phyloP scores from a whole-genome alignment of 92 coral and sea anemone genomes.

The Parazoanthus darwini region DNA sequence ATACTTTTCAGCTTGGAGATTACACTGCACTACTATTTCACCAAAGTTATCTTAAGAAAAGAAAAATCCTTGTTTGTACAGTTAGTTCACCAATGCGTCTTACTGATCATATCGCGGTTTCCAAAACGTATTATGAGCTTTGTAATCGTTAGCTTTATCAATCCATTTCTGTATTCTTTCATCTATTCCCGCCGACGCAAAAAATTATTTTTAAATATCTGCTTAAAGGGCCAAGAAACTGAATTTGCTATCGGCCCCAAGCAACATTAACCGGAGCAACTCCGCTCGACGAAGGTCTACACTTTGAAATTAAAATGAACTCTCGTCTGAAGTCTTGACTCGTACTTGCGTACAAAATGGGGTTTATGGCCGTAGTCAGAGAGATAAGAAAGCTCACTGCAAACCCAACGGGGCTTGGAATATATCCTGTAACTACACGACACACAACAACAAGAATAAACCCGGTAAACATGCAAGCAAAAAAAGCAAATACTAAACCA shows the following conservation, averaged over 20 bases:
- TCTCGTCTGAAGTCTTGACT: constrained; percentile 37
- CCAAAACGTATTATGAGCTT: background rate
- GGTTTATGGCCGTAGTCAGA: constrained; percentile 33
- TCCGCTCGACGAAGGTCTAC: constrained; percentile 12
- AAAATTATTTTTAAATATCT: too few species aligned
- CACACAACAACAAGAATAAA: constrained; percentile 3
- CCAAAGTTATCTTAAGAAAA: background rate
- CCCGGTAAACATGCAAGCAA: background rate
- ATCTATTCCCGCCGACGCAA: background rate
- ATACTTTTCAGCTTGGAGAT: background rate
- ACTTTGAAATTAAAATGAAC: constrained; percentile 21
- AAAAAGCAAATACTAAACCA: constrained; percentile 8
- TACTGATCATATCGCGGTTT: constrained; percentile 1
- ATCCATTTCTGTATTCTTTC: background rate
- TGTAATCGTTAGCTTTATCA: background rate
- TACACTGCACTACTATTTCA: background rate
- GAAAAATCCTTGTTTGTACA: background rate
- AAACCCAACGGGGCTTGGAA: constrained; percentile 16
- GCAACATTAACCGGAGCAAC: background rate
- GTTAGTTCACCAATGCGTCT: background rate
- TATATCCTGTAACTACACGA: background rate
- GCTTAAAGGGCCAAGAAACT: background rate
- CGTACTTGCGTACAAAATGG: constrained; percentile 23
- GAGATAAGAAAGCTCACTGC: constrained; percentile 29
- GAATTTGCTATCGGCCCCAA: background rate